These are phyloP conservation scores for Rhyacophila brunnea DNA, from an alignment of 1,140 invertebrate species.

Conservation along the genomic window DNA sequence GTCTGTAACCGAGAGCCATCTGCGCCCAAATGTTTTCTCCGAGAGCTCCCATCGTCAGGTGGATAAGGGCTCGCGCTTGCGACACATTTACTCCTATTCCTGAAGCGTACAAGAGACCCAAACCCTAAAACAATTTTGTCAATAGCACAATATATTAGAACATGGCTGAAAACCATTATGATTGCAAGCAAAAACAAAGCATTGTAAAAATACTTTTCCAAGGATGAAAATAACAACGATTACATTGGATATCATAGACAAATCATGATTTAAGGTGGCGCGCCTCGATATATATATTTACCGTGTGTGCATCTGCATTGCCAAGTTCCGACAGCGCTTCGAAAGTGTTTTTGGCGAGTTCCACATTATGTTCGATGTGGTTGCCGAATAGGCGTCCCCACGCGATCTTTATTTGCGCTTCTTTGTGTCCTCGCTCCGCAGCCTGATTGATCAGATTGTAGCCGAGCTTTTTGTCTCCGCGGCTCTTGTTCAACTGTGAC, in stretches of 20 bases:
- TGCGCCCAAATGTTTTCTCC: conserved; percentile 89
- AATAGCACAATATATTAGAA: too few species aligned
- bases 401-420: conserved; percentile 79
- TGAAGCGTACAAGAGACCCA: conserved; percentile 87
- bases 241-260: too few species aligned
- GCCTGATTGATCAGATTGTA: conserved; percentile 71
- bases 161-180: too few species aligned
- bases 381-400: conserved; percentile 86
- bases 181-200: too few species aligned
- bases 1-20: conserved; percentile 89
- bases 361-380: conserved; percentile 71
- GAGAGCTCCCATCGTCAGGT: conserved; percentile 88
- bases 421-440: conserved; percentile 73
- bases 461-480: conserved; percentile 62
- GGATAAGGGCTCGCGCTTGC: conserved; percentile 84
- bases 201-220: too few species aligned
- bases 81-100: conserved; percentile 84
- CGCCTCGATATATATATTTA: too few species aligned
- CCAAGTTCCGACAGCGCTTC: conserved; percentile 74
- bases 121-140: conserved; percentile 60
- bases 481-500: conserved; percentile 62
- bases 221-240: too few species aligned
- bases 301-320: conserved; percentile 86
- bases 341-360: conserved; percentile 75
- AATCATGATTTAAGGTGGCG: too few species aligned